Evolutionary conservation across 2,888 invertebrate genomes (phyloP).

Genomic region (Metellina segmentata): DNA sequence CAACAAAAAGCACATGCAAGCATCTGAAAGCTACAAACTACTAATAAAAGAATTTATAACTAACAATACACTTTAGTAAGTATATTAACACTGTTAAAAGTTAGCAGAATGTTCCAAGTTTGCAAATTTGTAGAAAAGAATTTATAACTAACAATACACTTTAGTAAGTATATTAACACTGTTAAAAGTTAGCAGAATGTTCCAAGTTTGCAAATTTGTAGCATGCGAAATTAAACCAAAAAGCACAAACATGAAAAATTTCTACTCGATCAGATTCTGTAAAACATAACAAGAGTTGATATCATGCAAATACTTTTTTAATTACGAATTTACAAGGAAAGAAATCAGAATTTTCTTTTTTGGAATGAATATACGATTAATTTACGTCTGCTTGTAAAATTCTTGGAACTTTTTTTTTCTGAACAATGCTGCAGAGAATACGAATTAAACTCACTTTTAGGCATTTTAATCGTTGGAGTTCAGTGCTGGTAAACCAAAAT

Average conservation of each 20-base stretch:
- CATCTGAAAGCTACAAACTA: conserved; percentile 3
- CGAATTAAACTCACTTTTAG: conserved; percentile 11
- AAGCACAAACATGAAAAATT: conserved; percentile 1
- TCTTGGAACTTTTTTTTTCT: too few relatives aligned
- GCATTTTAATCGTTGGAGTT: conserved; percentile 5
- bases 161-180: too few relatives aligned
- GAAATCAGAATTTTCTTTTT: not conserved
- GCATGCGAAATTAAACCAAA: not conserved
- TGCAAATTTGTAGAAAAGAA: not conserved
- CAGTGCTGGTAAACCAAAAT: too few relatives aligned
- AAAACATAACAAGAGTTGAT: too few relatives aligned
- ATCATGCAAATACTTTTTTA: too few relatives aligned
- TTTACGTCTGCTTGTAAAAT: not conserved
- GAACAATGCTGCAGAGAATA: not conserved
- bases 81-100: not conserved
- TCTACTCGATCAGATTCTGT: not conserved
- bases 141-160: too few relatives aligned
- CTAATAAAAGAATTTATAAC: too few relatives aligned
- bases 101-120: not conserved
- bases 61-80: too few relatives aligned
- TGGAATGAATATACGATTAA: not conserved
- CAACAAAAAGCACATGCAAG: conserved; percentile 61
- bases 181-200: not conserved
- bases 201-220: not conserved
- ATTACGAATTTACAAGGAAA: too few relatives aligned